Evolutionary conservation across 1,140 invertebrate species (phyloP).

Genomic region (Sycobia sp.): DNA sequence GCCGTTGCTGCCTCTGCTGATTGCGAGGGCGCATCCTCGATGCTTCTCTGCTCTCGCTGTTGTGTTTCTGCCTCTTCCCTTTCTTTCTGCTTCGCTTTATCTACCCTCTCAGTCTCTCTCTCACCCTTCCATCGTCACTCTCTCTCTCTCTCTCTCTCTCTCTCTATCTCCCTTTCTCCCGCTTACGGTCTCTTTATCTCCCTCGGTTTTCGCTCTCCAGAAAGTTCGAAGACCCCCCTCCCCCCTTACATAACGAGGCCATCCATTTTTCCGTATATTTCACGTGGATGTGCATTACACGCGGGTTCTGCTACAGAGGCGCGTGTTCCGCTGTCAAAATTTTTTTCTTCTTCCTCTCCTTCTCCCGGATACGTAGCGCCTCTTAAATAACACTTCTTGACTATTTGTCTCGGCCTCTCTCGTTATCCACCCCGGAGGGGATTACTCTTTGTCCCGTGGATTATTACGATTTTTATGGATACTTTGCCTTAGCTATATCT

Average conservation of each 20-base stretch:
- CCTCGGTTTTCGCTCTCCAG: too few species aligned
- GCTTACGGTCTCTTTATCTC: too few species aligned
- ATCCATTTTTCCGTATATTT: conserved; percentile 19
- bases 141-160: conserved; percentile 10
- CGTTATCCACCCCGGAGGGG: neutral
- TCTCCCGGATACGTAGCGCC: too few species aligned
- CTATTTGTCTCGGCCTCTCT: conserved; percentile 11
- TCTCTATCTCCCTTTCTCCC: too few species aligned
- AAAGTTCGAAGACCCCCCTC: conserved; percentile 12
- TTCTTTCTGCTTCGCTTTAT: neutral
- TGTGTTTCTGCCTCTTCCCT: conserved; percentile 5
- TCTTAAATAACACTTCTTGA: conserved; percentile 1
- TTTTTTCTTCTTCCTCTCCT: too few species aligned
- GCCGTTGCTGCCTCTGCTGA: conserved; percentile 20
- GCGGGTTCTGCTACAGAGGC: too few species aligned
- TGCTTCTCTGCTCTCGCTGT: neutral
- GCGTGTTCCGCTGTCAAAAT: too few species aligned
- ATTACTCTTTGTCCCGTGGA: neutral
- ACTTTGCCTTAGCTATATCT: too few species aligned
- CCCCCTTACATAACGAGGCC: neutral
- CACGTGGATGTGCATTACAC: neutral
- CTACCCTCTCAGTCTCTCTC: neutral
- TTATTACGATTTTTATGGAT: too few species aligned
- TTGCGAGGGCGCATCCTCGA: conserved; percentile 27
- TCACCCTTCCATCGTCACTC: neutral